phyloP scores from a whole-genome alignment of 2,797 vertebrate species.

The Atherinosoma microstoma region DNA sequence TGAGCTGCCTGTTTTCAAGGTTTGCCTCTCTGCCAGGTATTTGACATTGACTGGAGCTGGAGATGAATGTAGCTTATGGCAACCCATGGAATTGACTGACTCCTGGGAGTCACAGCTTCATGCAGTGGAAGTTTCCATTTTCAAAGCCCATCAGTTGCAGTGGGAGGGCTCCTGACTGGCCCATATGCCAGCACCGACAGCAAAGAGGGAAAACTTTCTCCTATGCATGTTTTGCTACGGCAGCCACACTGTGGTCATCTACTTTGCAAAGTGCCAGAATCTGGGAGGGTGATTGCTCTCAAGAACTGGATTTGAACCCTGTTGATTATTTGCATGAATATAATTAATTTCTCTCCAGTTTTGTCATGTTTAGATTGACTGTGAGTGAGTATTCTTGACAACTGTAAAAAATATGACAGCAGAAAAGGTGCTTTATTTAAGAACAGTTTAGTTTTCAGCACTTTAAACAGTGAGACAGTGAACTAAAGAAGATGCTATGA shows the following conservation, averaged over 20 bases:
- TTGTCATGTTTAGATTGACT: slow-evolving; percentile 63
- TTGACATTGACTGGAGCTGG: slow-evolving; percentile 87
- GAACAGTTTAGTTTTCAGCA: slow-evolving; percentile 20
- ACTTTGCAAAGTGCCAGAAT: slow-evolving; percentile 72
- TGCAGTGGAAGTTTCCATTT: slow-evolving; percentile 91
- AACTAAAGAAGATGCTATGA: slow-evolving; percentile 45
- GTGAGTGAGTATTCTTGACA: slow-evolving; percentile 48
- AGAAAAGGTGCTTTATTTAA: slow-evolving; percentile 35
- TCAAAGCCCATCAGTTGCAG: slow-evolving; percentile 88
- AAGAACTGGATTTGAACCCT: slow-evolving; percentile 73
- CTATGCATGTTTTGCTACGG: slow-evolving; percentile 33
- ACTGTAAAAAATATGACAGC: slow-evolving; percentile 35
- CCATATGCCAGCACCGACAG: slow-evolving; percentile 85
- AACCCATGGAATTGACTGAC: slow-evolving; percentile 86
- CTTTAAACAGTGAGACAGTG: slow-evolving; percentile 10
- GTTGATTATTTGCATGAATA: slow-evolving; percentile 77
- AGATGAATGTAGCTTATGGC: slow-evolving; percentile 90
- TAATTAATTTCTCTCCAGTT: slow-evolving; percentile 73
- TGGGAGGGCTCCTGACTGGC: slow-evolving; percentile 83
- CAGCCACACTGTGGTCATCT: slow-evolving; percentile 31
- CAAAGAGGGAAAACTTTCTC: slow-evolving; percentile 74
- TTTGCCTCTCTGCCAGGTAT: slow-evolving; percentile 88
- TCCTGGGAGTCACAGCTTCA: slow-evolving; percentile 87
- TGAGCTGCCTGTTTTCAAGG: slow-evolving; percentile 83
- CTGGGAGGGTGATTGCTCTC: slow-evolving; percentile 75